Conservation (phyloP, 2,888 invertebrate species). For the Metalampra italica region DNA sequence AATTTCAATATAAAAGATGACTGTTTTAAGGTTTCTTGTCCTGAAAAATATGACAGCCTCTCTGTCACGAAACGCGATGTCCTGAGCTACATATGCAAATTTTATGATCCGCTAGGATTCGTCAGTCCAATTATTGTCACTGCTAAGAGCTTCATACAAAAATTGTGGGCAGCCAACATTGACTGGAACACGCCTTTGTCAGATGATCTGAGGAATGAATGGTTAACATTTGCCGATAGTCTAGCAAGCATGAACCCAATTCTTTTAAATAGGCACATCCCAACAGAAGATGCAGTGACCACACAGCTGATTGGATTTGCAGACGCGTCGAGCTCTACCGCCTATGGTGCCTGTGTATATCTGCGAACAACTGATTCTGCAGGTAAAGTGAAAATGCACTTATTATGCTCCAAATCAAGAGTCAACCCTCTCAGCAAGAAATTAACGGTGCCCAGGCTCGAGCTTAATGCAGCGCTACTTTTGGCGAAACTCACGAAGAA, state of each 20-base stretch:
- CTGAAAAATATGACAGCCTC: background rate
- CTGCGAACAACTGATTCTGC: background rate
- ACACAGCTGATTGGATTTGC: background rate
- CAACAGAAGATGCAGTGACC: background rate
- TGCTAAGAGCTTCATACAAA: background rate
- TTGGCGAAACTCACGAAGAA: slow-evolving; percentile 3
- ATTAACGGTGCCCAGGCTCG: slow-evolving; percentile 9
- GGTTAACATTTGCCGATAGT: background rate
- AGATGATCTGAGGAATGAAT: background rate
- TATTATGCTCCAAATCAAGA: slow-evolving; percentile 11
- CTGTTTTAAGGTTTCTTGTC: background rate
- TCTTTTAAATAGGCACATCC: background rate
- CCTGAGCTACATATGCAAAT: background rate
- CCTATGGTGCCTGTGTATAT: slow-evolving; percentile 12
- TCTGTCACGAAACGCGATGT: slow-evolving; percentile 1
- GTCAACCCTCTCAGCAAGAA: slow-evolving; percentile 3
- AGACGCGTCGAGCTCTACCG: background rate
- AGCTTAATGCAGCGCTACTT: slow-evolving; percentile 9
- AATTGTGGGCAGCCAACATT: background rate
- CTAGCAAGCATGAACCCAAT: background rate
- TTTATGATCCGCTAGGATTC: slow-evolving; percentile 4
- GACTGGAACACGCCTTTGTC: background rate
- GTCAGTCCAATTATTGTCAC: background rate
- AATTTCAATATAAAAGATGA: background rate
- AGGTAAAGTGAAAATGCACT: background rate